Conservation (phyloP, 35 echinoderm and acorn worm species). For the Antedon bifida region DNA sequence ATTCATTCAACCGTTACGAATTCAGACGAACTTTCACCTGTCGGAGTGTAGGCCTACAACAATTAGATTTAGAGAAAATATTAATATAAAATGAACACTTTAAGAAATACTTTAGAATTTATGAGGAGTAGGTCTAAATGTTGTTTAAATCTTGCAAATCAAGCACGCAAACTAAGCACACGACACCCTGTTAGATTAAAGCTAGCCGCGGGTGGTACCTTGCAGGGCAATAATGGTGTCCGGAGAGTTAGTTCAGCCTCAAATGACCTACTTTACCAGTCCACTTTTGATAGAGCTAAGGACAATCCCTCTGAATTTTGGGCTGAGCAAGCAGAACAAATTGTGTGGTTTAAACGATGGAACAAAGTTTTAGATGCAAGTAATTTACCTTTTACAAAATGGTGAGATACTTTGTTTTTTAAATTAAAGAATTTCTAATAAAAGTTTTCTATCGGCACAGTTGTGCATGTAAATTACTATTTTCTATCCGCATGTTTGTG, state of each 20-base stretch:
- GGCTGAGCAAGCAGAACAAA: slow-evolving; percentile 54
- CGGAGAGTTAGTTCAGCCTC: slow-evolving; percentile 17
- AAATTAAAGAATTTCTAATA: neutral
- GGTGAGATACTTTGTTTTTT: slow-evolving; percentile 19
- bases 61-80: neutral
- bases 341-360: slow-evolving; percentile 84
- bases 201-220: neutral
- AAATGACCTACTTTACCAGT: neutral
- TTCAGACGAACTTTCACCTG: no score
- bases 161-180: neutral
- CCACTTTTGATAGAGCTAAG: slow-evolving; percentile 16
- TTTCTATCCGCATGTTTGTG: no score
- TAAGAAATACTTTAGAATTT: neutral
- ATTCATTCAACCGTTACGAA: no score
- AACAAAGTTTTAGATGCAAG: slow-evolving; percentile 52
- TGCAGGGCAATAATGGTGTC: neutral
- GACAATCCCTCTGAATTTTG: slow-evolving; percentile 65
- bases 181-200: neutral
- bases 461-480: no score
- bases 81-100: neutral
- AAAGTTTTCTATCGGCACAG: neutral
- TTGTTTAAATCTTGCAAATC: neutral
- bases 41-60: no score
- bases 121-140: neutral
- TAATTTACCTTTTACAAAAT: slow-evolving; percentile 36